These are phyloP conservation scores for Pharmacophagus antenor DNA, from an alignment of 2,888 invertebrate genomes.

Conservation along the genomic window DNA sequence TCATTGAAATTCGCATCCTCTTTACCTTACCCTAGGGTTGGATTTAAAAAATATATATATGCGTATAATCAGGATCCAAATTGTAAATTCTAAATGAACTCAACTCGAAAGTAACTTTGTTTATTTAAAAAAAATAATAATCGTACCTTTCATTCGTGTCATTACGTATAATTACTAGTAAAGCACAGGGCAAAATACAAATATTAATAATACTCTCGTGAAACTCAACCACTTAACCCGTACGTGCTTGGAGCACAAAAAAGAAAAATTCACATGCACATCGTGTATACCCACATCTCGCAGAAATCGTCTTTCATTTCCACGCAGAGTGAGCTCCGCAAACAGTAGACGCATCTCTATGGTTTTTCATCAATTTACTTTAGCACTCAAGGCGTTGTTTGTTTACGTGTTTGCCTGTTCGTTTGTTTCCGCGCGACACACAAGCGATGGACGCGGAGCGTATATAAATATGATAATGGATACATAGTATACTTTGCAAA, in stretches of 20 bases:
- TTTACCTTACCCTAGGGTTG: no score
- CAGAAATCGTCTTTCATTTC: constrained; percentile 34
- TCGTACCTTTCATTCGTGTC: no score
- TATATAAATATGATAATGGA: no score
- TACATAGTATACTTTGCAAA: no score
- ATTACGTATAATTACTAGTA: background rate
- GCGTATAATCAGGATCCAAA: no score
- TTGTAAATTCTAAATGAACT: no score
- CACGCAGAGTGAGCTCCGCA: constrained; percentile 34
- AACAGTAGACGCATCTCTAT: constrained; percentile 37
- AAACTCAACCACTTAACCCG: constrained; percentile 5
- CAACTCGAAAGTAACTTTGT: no score
- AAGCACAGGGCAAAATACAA: background rate
- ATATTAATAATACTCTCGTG: background rate
- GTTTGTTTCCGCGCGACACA: constrained; percentile 33
- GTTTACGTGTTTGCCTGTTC: constrained; percentile 37
- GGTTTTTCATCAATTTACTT: constrained; percentile 37
- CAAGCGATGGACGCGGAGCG: constrained; percentile 13
- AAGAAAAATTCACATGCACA: constrained; percentile 13
- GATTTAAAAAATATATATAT: no score
- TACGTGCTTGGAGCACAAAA: constrained; percentile 3
- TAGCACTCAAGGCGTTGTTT: constrained; percentile 29
- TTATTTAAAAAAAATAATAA: no score
- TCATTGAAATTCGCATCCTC: no score
- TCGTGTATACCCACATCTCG: constrained; percentile 17